These are phyloP conservation scores for Sternotherus odoratus DNA, from an alignment of 2,797 vertebrate species.

Conservation along the genomic window DNA sequence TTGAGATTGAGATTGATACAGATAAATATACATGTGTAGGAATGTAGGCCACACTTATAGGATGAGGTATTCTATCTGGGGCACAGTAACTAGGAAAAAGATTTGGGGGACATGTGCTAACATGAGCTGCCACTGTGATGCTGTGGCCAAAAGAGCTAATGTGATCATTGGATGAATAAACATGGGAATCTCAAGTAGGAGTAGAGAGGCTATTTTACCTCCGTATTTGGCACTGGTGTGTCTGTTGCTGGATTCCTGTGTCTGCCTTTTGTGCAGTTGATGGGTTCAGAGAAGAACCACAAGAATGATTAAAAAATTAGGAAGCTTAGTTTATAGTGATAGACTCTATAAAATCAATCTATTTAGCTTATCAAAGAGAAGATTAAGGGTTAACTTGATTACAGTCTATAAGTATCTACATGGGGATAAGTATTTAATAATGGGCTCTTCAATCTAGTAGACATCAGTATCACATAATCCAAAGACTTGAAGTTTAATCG, in stretches of 20 bases:
- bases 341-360: background rate
- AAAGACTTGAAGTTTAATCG: background rate
- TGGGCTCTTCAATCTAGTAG: background rate
- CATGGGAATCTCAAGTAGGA: too few relatives aligned
- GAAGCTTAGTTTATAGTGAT: background rate
- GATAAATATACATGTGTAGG: too few relatives aligned
- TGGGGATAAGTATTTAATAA: background rate
- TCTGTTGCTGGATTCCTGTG: background rate
- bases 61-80: too few relatives aligned
- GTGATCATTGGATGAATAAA: too few relatives aligned
- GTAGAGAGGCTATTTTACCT: too few relatives aligned
- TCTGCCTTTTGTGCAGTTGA: background rate
- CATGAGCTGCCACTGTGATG: too few relatives aligned
- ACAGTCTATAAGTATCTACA: background rate
- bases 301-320: background rate
- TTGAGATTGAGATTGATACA: too few relatives aligned
- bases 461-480: background rate
- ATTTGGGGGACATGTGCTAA: too few relatives aligned
- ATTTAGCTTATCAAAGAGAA: background rate
- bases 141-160: too few relatives aligned
- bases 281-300: background rate
- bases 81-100: too few relatives aligned
- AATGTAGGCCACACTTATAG: too few relatives aligned
- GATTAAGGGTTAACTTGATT: background rate
- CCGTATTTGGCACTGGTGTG: too few relatives aligned